Evolutionary conservation across 35 echinoderm and acorn worm genomes (phyloP), one percentile per base, ranked within the genome.

Genomic region (Eucidaris tribuloides): DNA sequence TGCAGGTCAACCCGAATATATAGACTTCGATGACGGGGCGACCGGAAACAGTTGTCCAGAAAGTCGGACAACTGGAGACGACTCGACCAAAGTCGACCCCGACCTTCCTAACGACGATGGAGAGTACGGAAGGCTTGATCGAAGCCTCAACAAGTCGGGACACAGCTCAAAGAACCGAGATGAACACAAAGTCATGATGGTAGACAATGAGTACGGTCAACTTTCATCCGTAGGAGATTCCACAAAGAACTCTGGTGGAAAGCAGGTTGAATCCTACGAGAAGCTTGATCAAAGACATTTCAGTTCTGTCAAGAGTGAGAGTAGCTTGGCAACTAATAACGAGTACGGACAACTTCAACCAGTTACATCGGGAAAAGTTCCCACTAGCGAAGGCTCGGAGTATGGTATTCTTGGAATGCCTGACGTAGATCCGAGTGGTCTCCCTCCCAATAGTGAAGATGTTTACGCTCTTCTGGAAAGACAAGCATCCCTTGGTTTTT

Each of bases 401-500:
- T 74, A 74, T 44, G 68, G 68, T 24, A 33, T n/a, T 9, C 68
- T 74, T 44, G 35, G 44, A 35, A 19, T 44, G 41, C 19, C 38
- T 18, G 38, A 74, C 38, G 35, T 23, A 19, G 35, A 74, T 25
- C 68, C 68, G 40, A 40, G 25, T 74, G 68, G 44, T 74, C 19
- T 74, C 35, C 68, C 68, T 14, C 68, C 68, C 9, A 74, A 40
- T 74, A 74, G 68, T 25, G 68, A 74, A 20, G 68, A 74, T 25
- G 68, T 74, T 5, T 74, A 74, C 44, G 68, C 35, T 6, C 38
- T 14, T 74, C 41, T 74, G 24, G 38, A 74, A 74, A 18, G 3
- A 74, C 19, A 22, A 60, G n/a, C n/a, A n/a, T n/a, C n/a, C n/a
- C n/a, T n/a, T n/a, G n/a, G n/a, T n/a, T n/a, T n/a, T n/a, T n/a